Conservation (phyloP, 2,797 vertebrate genomes). For the Gallinago solitaria region DNA sequence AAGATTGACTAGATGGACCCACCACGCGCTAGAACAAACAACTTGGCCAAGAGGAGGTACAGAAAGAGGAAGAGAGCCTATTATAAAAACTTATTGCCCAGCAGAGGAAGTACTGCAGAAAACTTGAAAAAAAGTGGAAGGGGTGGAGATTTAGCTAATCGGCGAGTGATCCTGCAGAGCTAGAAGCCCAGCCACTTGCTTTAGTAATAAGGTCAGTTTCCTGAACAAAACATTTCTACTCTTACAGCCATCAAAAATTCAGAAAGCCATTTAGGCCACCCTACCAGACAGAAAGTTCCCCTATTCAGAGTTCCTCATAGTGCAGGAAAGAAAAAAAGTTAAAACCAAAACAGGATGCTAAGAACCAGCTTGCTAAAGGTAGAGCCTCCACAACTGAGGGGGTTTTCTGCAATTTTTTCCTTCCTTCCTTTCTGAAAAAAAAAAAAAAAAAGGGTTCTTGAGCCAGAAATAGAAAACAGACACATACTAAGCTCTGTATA, state of each 20-base stretch:
- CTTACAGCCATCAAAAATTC: constrained; percentile 52
- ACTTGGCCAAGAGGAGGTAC: not conserved
- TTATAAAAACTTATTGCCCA: constrained; percentile 5
- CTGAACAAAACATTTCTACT: constrained; percentile 56
- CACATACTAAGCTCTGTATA: not conserved
- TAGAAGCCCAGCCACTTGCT: constrained; percentile 10
- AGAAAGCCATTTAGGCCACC: constrained; percentile 68
- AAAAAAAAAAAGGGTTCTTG: not conserved
- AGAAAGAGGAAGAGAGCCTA: constrained; percentile 50
- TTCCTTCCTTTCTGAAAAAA: not conserved
- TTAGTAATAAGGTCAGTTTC: constrained; percentile 52
- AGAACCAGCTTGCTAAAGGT: constrained; percentile 52
- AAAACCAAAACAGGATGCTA: constrained; percentile 70
- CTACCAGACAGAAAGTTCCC: constrained; percentile 66
- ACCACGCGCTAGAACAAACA: not conserved
- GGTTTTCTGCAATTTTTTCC: not conserved
- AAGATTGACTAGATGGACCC: not conserved
- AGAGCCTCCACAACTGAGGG: not conserved
- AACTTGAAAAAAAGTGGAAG: constrained; percentile 38
- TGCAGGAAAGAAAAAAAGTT: constrained; percentile 23
- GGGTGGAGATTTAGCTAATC: constrained; percentile 1
- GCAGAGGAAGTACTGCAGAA: constrained; percentile 54
- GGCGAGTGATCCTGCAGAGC: not conserved
- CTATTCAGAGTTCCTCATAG: constrained; percentile 77
- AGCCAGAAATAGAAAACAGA: not conserved